Base-by-base conservation (phyloP, 2,113 vertebrate genomes). In the Nothocercus julius region DNA sequence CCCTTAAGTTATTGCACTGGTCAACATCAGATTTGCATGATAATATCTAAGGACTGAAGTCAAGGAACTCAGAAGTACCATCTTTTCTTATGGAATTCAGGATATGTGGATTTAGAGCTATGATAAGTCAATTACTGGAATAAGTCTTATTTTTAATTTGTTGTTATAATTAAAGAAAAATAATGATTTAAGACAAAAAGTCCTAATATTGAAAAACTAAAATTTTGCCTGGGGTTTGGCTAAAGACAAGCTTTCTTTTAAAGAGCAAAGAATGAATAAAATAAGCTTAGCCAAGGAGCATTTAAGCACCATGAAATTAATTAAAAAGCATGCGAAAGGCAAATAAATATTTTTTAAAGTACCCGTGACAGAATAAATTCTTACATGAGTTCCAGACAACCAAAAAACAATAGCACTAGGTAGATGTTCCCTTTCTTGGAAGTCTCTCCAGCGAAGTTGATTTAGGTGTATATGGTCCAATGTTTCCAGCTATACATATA, bases 301-400 rank as follows among this genome's bases (percentile, higher is more conserved):
- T 11, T 69, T 87, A 53, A 87, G 87, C 59, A 90, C 63, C 73
- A 88, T 73, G 34, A 83, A 93, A 90, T 92, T 93, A 77, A 77
- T 36, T 53, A 7, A 85, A 92, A 69, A 44, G 9, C 34, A 27
- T 8, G 38, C 40, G 42, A 82, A 91, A 69, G 18, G 6, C 34
- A 47, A 93, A 30, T 56, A 30, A 7, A 20, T 87, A 9, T 11
- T 24, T 85, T n/a, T 42, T 5, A 59, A 53, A 91, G 84, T 85
- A 42, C 14, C 18, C 18, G 21, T 64, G 44, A 47, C 14, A 38
- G 44, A 73, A 87, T 20, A 69, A 82, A 77, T n/a, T 82, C 20
- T 17, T 87, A 5, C 11, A 5, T 32, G 61, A 42, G 4, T 80
- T 95, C 49, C 75, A 82, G 62, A 45, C 5, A 69, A 66, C 24